A percentile compares a stretch with the other conserved stretches of the same genome.
Conservation (phyloP, 2,113 vertebrate genomes). For the Astur gentilis region DNA sequence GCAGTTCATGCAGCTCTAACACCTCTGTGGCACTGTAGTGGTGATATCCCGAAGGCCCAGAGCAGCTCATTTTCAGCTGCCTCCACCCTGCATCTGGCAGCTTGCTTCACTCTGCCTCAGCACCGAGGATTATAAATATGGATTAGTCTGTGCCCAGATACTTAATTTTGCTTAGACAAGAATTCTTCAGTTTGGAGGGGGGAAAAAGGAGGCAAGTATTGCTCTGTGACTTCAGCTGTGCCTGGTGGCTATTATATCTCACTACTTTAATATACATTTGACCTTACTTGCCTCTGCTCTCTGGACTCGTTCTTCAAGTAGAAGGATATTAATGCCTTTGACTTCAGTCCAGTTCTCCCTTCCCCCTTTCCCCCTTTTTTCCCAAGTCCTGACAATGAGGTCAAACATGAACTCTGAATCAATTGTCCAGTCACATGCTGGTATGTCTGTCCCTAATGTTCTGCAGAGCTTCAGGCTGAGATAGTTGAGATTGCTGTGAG, state of each 20-base stretch:
- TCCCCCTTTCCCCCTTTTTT: neutral
- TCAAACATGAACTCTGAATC: conserved; percentile 15
- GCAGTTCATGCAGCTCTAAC: neutral
- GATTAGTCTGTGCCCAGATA: neutral
- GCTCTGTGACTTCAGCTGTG: neutral
- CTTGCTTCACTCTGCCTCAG: neutral
- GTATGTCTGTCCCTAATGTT: neutral
- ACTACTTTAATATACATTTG: neutral
- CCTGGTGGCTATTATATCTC: neutral
- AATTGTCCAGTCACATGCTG: neutral
- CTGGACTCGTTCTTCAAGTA: neutral
- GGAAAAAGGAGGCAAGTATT: neutral
- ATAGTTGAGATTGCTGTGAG: neutral
- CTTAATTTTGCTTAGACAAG: neutral
- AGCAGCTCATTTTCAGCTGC: neutral
- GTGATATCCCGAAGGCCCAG: neutral
- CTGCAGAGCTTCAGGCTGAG: neutral
- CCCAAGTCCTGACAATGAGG: neutral
- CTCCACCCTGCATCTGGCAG: neutral
- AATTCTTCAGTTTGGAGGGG: neutral
- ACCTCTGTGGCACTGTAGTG: neutral
- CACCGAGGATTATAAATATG: neutral
- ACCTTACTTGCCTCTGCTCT: neutral
- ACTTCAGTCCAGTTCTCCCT: neutral
- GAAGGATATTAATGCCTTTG: neutral